Base-by-base conservation (phyloP, 2,113 vertebrate species). In the Apistogramma diplotaenia region DNA sequence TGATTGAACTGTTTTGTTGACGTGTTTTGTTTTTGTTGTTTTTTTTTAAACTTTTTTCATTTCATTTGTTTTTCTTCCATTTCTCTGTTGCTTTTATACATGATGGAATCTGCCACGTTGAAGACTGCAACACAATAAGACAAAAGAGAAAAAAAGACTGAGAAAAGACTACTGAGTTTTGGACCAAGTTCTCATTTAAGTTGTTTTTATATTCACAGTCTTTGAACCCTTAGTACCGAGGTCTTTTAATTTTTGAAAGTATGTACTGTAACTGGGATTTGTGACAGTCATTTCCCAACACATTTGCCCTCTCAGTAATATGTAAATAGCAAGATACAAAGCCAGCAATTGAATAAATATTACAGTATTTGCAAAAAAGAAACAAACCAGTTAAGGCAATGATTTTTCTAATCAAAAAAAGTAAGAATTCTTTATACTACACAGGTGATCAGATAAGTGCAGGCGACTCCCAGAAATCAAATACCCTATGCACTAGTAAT, bases 1-100 rank as follows among this genome's bases (percentile, higher is more conserved):
- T 99, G 96, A 98, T 91, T 92, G 83, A 79, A 85, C 73, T 51
- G 67, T 85, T 83, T 71, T 70, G 55, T 81, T 84, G 46, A 83
- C 54, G 53, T 78, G 84, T 85, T 67, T 67, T 76, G 70, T 76
- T 70, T 49, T 71, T 70, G 33, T 82, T 43, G 13, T 43, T 65
- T 81, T 82, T 81, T 33, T 80, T 79, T 74, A 29, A 29, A 57
- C 77, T 72, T 76, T 56, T 84, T 80, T 77, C 57, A 19, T 76
- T 83, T 82, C 55, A n/a, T 82, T 82, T 73, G 33, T 65, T 65
- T 62, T 85, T 83, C n/a, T 55, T 74, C 60, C 54, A 85, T 78
- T 79, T 88, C 81, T 82, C 56, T 76, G 81, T 89, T 85, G 80
- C 79, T 91, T 92, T 93, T 93, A 77, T 89, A 92, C 90, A 71